Evolutionary conservation across 2,113 vertebrate species (phyloP).

Genomic region (Grammomys surdaster): DNA sequence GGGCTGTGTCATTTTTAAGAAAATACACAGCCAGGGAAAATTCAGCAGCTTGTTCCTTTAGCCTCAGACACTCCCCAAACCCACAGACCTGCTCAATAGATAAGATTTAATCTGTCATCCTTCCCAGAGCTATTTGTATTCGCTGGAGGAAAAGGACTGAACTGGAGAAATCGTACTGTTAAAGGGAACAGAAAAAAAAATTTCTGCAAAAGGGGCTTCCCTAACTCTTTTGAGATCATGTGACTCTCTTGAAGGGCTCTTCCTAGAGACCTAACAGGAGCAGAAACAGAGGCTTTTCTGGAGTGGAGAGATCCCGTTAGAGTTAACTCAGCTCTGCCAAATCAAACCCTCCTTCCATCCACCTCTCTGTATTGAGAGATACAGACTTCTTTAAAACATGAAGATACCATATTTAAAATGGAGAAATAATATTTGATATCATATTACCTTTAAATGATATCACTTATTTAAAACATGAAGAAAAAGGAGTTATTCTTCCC

Average conservation of each 20-base stretch:
- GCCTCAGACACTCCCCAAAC: not conserved
- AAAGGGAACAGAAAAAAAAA: not conserved
- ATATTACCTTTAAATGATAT: too few relatives aligned
- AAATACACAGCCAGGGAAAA: not conserved
- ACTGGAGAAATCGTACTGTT: not conserved
- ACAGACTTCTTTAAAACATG: not conserved
- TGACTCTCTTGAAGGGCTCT: not conserved
- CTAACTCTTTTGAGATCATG: not conserved
- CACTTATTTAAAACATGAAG: not conserved
- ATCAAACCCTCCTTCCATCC: not conserved
- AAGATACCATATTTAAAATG: too few relatives aligned
- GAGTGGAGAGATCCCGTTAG: not conserved
- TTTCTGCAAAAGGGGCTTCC: not conserved
- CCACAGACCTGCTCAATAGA: not conserved
- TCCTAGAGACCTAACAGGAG: not conserved
- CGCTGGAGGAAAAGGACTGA: not conserved
- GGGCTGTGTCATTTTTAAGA: not conserved
- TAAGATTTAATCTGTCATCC: not conserved
- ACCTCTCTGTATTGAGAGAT: not conserved
- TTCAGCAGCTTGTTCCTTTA: not conserved
- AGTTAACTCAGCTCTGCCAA: not conserved
- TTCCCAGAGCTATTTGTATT: constrained; percentile 10
- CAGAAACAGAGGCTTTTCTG: not conserved
- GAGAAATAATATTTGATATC: too few relatives aligned
- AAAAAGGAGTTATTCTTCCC: not conserved